These are phyloP conservation scores for Orthonevra nobilis DNA, from an alignment of 2,888 invertebrate genomes.

Conservation along the genomic window DNA sequence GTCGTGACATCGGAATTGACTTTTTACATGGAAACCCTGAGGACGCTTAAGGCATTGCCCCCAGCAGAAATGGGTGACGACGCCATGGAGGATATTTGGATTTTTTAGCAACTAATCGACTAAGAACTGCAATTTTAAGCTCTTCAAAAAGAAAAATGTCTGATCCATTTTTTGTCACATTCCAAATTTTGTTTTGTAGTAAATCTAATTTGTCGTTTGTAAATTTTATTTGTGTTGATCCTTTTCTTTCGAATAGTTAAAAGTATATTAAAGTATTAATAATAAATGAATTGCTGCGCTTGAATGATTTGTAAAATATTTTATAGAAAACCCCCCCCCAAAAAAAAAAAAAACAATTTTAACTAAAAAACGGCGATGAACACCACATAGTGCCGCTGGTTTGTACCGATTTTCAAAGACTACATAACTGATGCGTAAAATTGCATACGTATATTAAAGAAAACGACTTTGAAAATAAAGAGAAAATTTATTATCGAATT, in stretches of 20 bases:
- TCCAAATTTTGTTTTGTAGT: slow-evolving; percentile 40
- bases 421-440: neutral
- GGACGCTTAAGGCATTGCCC: slow-evolving; percentile 89
- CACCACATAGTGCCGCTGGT: slow-evolving; percentile 65
- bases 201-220: neutral
- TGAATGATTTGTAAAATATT: slow-evolving; percentile 66
- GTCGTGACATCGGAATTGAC: slow-evolving; percentile 95
- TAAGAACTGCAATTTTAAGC: slow-evolving; percentile 14
- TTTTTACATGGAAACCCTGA: slow-evolving; percentile 93
- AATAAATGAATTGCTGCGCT: slow-evolving; percentile 31
- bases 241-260: slow-evolving; percentile 27
- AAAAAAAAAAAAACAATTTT: slow-evolving; percentile 4
- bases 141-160: too few species aligned
- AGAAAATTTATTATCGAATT: slow-evolving; percentile 39
- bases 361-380: slow-evolving; percentile 36
- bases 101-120: slow-evolving; percentile 72
- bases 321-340: too few species aligned
- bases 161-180: too few species aligned
- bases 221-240: neutral
- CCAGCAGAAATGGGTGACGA: slow-evolving; percentile 86
- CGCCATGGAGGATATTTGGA: slow-evolving; percentile 91
- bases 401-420: slow-evolving; percentile 43
- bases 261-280: slow-evolving; percentile 68
- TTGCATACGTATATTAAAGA: neutral
- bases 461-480: neutral